Evolutionary conservation across 2,797 vertebrate genomes (phyloP).

Genomic region (Cyprinodon diabolis): DNA sequence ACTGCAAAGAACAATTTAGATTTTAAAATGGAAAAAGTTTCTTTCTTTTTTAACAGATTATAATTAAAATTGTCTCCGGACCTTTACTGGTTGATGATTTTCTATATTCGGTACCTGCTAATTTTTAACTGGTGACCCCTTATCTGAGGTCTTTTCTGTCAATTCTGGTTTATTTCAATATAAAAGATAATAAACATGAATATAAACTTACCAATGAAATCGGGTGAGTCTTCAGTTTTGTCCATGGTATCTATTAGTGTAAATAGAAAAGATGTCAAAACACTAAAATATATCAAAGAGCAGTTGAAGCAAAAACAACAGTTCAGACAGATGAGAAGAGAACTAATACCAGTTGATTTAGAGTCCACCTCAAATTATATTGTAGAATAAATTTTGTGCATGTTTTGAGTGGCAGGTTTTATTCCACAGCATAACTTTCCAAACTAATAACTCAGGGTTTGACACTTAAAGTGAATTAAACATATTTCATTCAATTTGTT

Average conservation of each 20-base stretch:
- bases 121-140: no score
- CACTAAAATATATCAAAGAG: neutral
- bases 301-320: neutral
- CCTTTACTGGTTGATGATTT: no score
- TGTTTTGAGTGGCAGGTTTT: neutral
- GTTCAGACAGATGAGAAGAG: conserved; percentile 1
- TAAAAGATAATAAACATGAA: neutral
- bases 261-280: conserved; percentile 13
- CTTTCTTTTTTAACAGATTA: no score
- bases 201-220: conserved; percentile 89
- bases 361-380: conserved; percentile 29
- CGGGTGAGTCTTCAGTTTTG: conserved; percentile 97
- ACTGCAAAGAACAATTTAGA: no score
- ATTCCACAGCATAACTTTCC: neutral
- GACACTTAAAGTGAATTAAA: conserved; percentile 31
- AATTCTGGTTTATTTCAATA: neutral
- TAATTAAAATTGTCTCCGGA: no score
- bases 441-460: conserved; percentile 25
- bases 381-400: conserved; percentile 39
- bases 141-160: neutral
- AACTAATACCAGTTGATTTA: conserved; percentile 22
- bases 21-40: no score
- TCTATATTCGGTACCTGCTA: no score
- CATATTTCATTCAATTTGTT: conserved; percentile 10
- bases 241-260: conserved; percentile 93